These are phyloP conservation scores for Tragelaphus imberbis DNA, from an alignment of 2,113 vertebrate genomes.

Conservation along the genomic window DNA sequence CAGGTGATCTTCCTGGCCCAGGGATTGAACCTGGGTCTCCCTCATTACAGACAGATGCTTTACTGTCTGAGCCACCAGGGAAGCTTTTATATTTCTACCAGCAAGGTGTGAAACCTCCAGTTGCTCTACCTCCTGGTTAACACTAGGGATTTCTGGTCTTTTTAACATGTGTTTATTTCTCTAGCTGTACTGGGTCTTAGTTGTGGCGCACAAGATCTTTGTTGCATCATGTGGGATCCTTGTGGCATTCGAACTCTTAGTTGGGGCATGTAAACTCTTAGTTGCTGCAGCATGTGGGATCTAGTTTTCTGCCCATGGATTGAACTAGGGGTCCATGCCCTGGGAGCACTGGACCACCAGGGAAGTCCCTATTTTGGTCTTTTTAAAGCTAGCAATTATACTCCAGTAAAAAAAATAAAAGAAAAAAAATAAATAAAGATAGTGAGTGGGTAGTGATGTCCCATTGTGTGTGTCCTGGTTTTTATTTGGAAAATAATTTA, in stretches of 20 bases:
- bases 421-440: not conserved
- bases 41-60: too few species aligned
- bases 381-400: not conserved
- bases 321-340: not conserved
- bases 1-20: too few species aligned
- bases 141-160: not conserved
- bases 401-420: not conserved
- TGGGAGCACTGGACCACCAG: not conserved
- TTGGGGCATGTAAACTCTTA: not conserved
- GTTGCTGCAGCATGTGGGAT: not conserved
- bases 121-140: not conserved
- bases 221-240: not conserved
- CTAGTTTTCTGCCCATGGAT: not conserved
- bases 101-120: not conserved
- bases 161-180: not conserved
- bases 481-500: not conserved
- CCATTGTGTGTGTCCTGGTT: not conserved
- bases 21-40: too few species aligned
- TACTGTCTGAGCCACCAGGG: too few species aligned
- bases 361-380: not conserved
- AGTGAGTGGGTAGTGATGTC: not conserved
- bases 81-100: not conserved
- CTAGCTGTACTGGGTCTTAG: not conserved
- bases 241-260: not conserved
- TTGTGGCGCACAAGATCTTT: not conserved